A percentile compares a stretch with the other conserved stretches of the same genome.
Conservation (phyloP, 2,888 invertebrate species). For the Cephus pulcher region DNA sequence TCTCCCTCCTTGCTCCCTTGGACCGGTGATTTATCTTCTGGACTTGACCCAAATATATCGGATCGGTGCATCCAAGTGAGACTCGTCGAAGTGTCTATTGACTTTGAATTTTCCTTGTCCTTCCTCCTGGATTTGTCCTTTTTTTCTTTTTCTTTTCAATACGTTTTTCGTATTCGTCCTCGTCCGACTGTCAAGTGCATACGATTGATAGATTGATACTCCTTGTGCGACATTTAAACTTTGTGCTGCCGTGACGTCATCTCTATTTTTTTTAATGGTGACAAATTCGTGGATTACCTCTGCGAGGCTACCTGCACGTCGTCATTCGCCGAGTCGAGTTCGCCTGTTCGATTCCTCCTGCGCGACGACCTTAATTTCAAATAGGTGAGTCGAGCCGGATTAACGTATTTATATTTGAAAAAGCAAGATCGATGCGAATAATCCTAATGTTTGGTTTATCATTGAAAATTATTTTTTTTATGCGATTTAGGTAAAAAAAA, state of each 20-base stretch:
- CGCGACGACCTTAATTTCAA: background rate
- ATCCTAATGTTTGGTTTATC: background rate
- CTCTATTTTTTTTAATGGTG: background rate
- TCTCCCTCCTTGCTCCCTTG: constrained; percentile 4
- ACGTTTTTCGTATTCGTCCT: background rate
- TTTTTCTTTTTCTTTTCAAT: background rate
- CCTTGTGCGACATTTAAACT: background rate
- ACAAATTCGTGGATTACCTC: background rate
- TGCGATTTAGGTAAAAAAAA: background rate
- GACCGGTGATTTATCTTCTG: background rate
- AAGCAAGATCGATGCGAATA: too few relatives aligned
- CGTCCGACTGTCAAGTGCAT: background rate
- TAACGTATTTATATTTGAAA: background rate
- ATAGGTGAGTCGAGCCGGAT: background rate
- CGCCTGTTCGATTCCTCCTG: background rate
- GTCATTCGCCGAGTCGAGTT: background rate
- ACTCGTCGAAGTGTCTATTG: background rate
- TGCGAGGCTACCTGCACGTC: background rate
- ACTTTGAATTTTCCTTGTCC: background rate
- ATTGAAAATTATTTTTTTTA: background rate
- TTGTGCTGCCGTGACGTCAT: background rate
- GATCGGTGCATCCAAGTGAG: background rate
- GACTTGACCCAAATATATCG: background rate
- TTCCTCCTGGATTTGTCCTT: background rate
- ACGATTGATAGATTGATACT: background rate